Conservation (phyloP, 2,113 vertebrate genomes). For the Sterrhoptilus dennistouni region DNA sequence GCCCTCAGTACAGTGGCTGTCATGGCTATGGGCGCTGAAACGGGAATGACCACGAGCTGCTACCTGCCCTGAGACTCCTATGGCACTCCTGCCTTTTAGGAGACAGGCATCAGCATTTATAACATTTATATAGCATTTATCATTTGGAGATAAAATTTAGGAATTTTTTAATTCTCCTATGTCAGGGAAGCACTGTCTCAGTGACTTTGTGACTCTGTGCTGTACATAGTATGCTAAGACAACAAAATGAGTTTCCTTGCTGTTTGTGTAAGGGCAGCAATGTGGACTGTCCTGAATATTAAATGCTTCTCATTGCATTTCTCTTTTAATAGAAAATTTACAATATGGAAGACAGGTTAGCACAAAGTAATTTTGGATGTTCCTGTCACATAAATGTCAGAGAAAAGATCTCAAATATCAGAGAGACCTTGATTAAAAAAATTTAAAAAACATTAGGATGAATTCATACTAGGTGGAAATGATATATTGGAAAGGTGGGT, state of each 20-base stretch:
- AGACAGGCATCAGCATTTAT: neutral
- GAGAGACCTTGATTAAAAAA: neutral
- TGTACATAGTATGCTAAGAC: neutral
- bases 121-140: too few relatives aligned
- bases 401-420: neutral
- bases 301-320: neutral
- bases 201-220: neutral
- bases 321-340: neutral
- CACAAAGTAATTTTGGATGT: neutral
- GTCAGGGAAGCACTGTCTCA: neutral
- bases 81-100: neutral
- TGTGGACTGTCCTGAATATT: neutral
- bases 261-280: neutral
- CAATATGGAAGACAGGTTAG: neutral
- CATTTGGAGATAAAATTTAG: neutral
- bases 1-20: neutral
- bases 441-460: neutral
- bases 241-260: neutral
- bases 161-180: neutral
- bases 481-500: neutral
- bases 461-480: neutral
- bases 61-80: neutral
- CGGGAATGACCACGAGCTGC: accelerated
- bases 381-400: neutral
- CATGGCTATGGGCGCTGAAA: neutral